phyloP scores from a whole-genome alignment of 1,140 invertebrate species.

The Drosophila yakuba region DNA sequence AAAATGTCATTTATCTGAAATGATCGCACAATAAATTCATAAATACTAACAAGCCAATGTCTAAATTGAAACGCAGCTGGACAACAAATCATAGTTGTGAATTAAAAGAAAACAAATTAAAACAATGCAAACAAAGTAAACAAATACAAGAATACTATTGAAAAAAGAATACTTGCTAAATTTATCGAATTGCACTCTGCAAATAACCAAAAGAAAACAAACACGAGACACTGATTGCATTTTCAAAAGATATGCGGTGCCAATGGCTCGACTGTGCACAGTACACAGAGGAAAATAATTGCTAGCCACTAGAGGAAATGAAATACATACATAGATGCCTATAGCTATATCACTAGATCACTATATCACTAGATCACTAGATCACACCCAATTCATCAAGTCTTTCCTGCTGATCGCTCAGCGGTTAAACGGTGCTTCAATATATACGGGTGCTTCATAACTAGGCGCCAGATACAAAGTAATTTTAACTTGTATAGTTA shows the following conservation, averaged over 20 bases:
- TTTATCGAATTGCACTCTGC: conserved; percentile 11
- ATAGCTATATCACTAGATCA: background rate
- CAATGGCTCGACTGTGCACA: background rate
- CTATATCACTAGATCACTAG: too few species aligned
- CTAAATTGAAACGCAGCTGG: conserved; percentile 17
- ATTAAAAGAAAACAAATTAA: background rate
- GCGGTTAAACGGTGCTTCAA: conserved; percentile 5
- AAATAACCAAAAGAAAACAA: conserved; percentile 7
- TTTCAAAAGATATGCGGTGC: conserved; percentile 2
- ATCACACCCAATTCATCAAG: background rate
- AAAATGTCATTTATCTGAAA: conserved; percentile 13
- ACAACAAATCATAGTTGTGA: conserved; percentile 16
- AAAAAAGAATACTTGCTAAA: conserved; percentile 7
- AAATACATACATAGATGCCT: conserved; percentile 4
- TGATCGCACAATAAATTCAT: conserved; percentile 13
- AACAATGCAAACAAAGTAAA: background rate
- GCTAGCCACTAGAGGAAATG: conserved; percentile 6
- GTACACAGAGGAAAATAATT: conserved; percentile 8
- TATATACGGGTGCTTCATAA: conserved; percentile 5
- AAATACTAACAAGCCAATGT: conserved; percentile 6
- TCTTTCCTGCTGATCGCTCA: conserved; percentile 2
- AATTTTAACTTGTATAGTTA: conserved; percentile 1
- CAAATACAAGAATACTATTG: conserved; percentile 24
- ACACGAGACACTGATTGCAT: conserved; percentile 13
- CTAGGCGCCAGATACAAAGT: background rate